Conservation (phyloP, 2,888 invertebrate species). For the Mactromeris polynyma region DNA sequence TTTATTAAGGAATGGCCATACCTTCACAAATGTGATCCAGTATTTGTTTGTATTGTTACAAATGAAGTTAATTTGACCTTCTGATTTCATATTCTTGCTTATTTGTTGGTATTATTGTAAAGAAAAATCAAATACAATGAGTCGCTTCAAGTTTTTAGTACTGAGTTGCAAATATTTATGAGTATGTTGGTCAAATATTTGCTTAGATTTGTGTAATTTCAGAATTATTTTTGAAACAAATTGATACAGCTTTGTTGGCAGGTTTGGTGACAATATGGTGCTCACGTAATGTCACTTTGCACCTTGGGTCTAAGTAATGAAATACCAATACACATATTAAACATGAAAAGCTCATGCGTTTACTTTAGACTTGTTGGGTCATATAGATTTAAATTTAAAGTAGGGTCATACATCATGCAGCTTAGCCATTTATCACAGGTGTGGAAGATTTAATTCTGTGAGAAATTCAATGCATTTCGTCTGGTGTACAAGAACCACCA, state of each 20-base stretch:
- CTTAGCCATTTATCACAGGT: background rate
- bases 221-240: background rate
- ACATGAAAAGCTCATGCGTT: background rate
- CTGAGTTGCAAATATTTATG: background rate
- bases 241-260: conserved; percentile 16
- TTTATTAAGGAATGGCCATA: too few relatives aligned
- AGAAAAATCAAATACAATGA: background rate
- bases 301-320: conserved; percentile 30
- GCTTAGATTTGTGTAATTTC: conserved; percentile 28
- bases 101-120: background rate
- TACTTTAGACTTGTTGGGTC: background rate
- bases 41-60: background rate
- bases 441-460: background rate
- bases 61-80: conserved; percentile 4
- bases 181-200: conserved; percentile 35
- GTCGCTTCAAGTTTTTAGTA: background rate
- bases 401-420: too few relatives aligned
- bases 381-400: conserved; percentile 21
- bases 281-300: conserved; percentile 8
- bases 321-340: background rate
- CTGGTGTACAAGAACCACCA: background rate
- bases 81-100: background rate
- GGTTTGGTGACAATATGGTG: background rate
- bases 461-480: background rate
- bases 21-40: background rate